Evolutionary conservation across 1,140 invertebrate species (phyloP), one percentile per base, ranked within the genome.

Genomic region (Panulirus ornatus): DNA sequence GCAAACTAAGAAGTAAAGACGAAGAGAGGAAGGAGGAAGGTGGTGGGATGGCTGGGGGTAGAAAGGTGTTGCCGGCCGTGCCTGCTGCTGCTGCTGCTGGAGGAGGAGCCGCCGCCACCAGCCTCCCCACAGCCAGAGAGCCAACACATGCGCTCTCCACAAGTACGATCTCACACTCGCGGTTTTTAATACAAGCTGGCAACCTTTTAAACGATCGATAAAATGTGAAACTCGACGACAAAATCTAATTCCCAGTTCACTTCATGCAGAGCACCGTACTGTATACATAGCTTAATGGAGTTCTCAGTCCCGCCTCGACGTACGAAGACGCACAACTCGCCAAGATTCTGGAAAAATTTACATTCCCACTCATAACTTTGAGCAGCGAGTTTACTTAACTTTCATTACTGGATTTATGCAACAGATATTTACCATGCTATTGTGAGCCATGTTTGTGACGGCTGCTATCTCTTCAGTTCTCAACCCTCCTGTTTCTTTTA

Each of bases 151-250:
- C 63, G 19, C 40, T 47, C 8, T 51, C 76, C 38, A 14, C 22
- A 11, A n/a, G 0, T 40, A 38, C 38, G 38, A 27, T 5, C 76
- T 82, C 58, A 34, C 42, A 63, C 27, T 78, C 36, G 14, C 75
- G 14, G 58, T 63, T 88, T 66, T 88, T 71, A 82, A 88, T 73
- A 89, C 87, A 73, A 51, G 63, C 66, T 83, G 87, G 87, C 87
- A 89, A 89, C 87, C 87, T 89, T 83, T 89, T 83, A 89, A 82
- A 83, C 79, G 87, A 89, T 89, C 87, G 87, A 89, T 89, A 89
- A 73, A 89, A 89, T 89, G 87, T 83, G 87, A 89, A 89, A 89
- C 78, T 88, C 87, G 79, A 82, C 87, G 84, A 86, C 40, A 73
- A 89, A 89, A 89, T 89, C 87, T 83, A 89, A 88, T 88, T 89